Base-by-base conservation (phyloP, 2,113 vertebrate species). In the Australoheros scitulus region DNA sequence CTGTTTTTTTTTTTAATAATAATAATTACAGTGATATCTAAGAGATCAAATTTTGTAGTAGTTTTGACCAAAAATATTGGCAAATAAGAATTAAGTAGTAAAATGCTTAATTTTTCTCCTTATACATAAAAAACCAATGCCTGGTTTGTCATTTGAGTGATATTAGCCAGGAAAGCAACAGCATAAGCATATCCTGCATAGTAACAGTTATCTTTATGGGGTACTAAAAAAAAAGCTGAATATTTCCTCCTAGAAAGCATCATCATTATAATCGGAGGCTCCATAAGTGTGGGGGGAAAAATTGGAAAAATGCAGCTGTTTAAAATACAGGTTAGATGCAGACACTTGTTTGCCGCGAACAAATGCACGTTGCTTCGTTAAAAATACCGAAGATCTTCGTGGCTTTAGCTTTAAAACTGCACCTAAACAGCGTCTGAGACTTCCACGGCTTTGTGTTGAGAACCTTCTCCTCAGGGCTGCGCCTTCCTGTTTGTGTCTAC, bases 401-500 rank as follows among this genome's bases (percentile, higher is more conserved):
- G 61, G 14, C 68, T 72, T 55, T 1, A 17, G 34, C 70, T 58
- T 0, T 75, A 11, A 60, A 70, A 34, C 77, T 34, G 76, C 2
- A 41, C 56, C 79, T 78, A 18, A 76, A 72, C 64, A n/a, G 34
- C 7, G 11, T 60, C 2, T 15, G 76, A 82, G 77, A 20, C 60
- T n/a, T 52, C 82, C 64, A 20, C 8, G 7, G 60, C 59, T 43
- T 32, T 15, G 79, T 83, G 87, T 80, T 72, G 26, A 13, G 75
- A 72, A 80, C 57, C 85, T 55, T 74, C 17, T 91, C 79, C 86
- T 90, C 3, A 1, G 80, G 76, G 85, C 79, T 81, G 79, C 9
- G 64, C 55, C 83, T 59, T 89, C 84, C 86, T 91, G 92, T 92
- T 91, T 92, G 88, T 83, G 86, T 90, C 86, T 78, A 36, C 92